Evolutionary conservation across 2,888 invertebrate genomes (phyloP), one percentile per base, ranked within the genome.

Genomic region (Chrysotoxum bicinctum): DNA sequence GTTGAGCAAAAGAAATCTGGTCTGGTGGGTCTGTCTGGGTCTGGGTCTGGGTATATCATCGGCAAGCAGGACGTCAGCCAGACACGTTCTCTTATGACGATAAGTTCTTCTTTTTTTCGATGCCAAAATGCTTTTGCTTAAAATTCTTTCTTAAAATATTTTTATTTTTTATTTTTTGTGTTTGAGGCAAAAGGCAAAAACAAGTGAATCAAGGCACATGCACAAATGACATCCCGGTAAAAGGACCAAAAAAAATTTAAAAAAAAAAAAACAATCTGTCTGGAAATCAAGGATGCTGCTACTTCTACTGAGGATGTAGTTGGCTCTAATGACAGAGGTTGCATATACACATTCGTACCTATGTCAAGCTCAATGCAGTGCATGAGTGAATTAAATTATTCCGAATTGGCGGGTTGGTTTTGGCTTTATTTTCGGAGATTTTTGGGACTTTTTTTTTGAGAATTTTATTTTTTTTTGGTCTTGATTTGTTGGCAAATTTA

Each of bases 21-120:
- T 54, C 37, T 43, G 62, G 19, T 37, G 32, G 23, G 14, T 60
- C 56, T 66, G 68, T 43, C 45, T 50, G 50, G 12, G 16, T 37
- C 19, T 12, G 40, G 40, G 14, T 9, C 37, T 66, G 58, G 40
- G 43, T 56, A 50, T 66, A 69, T 73, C 60, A 68, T 69, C 35
- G 48, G 48, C 43, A 70, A 66, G 64, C 83, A 84, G 83, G 64
- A 84, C 79, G 83, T 84, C 83, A 79, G 69, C 70, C 79, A 84
- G 83, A 79, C 83, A 84, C 83, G 83, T 84, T 84, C 83, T 75
- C 66, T 35, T 74, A 77, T 72, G 50, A 40, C 60, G 35, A 35
- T 35, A 26, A 32, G 26, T 48, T 62, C 8, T 26, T 43, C 1
- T 62, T 16, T 26, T 43, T 62, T 62, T 62, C 14, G 7, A 32